Evolutionary conservation across 2,888 invertebrate species (phyloP).

Genomic region (Diabrotica balteata): DNA sequence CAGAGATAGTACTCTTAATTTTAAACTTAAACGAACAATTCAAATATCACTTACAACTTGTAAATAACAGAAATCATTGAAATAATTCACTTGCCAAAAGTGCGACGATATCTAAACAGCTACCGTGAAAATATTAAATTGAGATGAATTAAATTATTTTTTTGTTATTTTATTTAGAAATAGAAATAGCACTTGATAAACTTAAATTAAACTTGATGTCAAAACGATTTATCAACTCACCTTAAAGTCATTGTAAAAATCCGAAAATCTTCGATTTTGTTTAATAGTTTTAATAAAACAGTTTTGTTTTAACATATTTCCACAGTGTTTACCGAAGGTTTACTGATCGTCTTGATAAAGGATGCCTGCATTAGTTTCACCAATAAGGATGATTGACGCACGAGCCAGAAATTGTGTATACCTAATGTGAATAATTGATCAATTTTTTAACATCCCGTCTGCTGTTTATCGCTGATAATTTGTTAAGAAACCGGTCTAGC

Average conservation of each 20-base stretch:
- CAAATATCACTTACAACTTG: no score
- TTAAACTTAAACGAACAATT: no score
- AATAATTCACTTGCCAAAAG: no score
- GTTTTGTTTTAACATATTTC: background rate
- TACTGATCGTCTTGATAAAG: background rate
- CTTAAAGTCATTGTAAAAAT: background rate
- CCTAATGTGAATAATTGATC: conserved; percentile 8
- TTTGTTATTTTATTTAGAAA: no score
- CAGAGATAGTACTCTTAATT: no score
- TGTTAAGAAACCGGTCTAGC: no score
- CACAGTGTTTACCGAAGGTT: background rate
- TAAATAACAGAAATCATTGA: no score
- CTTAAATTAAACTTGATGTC: no score
- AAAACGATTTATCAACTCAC: background rate
- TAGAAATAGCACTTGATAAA: no score
- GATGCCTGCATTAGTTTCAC: background rate
- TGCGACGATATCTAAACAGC: no score
- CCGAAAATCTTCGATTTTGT: background rate
- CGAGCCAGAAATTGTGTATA: background rate
- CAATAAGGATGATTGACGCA: conserved; percentile 6
- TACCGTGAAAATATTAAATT: no score
- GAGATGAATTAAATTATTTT: no score
- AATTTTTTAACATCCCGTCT: background rate
- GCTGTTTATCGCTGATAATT: background rate
- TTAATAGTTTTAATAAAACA: background rate